Percentiles rank a stretch among this genome's conserved stretches.
phyloP scores from a whole-genome alignment of 2,888 invertebrate genomes.

The Norana najaformis region DNA sequence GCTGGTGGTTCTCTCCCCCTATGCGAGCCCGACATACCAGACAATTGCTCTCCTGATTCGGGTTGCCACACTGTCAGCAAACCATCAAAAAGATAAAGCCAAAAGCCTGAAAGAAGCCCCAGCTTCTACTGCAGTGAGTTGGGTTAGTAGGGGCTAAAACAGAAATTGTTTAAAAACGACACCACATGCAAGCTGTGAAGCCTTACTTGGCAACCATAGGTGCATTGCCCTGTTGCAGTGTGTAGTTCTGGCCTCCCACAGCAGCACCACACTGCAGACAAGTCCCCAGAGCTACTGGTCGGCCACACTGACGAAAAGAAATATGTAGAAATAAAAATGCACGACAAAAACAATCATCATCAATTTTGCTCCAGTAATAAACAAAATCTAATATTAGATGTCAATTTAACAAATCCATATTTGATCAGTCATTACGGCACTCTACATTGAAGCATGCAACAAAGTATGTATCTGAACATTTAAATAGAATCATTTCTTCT shows the following conservation, averaged over 20 bases:
- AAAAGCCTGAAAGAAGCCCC: background rate
- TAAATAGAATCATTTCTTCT: background rate
- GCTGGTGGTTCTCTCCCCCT: slow-evolving; percentile 35
- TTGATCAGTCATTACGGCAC: too few relatives aligned
- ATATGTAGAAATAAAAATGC: background rate
- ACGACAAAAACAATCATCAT: too few relatives aligned
- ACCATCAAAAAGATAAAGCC: slow-evolving; percentile 10
- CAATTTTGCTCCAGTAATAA: too few relatives aligned
- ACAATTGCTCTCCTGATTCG: slow-evolving; percentile 27
- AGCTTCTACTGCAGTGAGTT: background rate
- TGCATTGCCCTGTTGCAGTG: slow-evolving; percentile 45
- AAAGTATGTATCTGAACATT: background rate
- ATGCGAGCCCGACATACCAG: slow-evolving; percentile 35
- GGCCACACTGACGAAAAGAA: slow-evolving; percentile 48
- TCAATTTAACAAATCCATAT: too few relatives aligned
- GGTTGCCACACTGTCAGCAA: slow-evolving; percentile 39
- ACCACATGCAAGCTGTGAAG: background rate
- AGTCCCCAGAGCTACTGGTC: slow-evolving; percentile 44
- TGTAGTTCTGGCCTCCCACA: slow-evolving; percentile 49
- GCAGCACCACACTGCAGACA: slow-evolving; percentile 49
- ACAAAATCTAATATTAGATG: too few relatives aligned
- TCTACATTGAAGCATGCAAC: too few relatives aligned
- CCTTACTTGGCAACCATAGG: slow-evolving; percentile 21
- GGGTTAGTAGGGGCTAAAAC: background rate
- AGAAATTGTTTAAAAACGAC: background rate